phyloP scores from a whole-genome alignment of 2,888 invertebrate genomes.

The Iphiclides podalirius region DNA sequence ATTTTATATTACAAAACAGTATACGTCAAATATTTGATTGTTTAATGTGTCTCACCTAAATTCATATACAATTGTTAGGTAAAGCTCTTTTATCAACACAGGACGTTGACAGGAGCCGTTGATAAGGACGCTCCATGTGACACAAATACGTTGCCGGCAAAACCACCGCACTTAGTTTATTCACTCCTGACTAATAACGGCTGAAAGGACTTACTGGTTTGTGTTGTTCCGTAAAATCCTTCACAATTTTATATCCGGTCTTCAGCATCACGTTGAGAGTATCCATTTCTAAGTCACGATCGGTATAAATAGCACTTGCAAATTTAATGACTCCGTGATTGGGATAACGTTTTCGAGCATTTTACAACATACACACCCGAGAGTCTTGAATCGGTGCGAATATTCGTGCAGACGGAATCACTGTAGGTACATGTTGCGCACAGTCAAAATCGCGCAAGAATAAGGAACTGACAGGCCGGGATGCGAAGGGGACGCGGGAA shows the following conservation, averaged over 20 bases:
- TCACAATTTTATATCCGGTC: slow-evolving; percentile 70
- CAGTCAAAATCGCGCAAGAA: slow-evolving; percentile 55
- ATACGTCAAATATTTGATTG: no score
- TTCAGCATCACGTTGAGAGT: slow-evolving; percentile 65
- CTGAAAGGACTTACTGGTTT: slow-evolving; percentile 57
- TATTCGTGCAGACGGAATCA: no score
- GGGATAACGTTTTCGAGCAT: slow-evolving; percentile 1
- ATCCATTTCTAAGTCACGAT: slow-evolving; percentile 47
- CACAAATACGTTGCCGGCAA: slow-evolving; percentile 3
- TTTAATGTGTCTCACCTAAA: no score
- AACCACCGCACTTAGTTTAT: not conserved
- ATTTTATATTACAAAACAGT: no score
- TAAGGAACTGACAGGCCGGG: slow-evolving; percentile 66
- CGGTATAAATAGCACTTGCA: slow-evolving; percentile 3
- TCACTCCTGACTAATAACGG: slow-evolving; percentile 11
- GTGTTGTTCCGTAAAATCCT: slow-evolving; percentile 64
- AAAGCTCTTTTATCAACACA: slow-evolving; percentile 7
- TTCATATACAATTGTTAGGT: no score
- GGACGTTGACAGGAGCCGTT: slow-evolving; percentile 1
- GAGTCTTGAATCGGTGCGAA: not conserved
- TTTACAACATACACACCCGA: not conserved
- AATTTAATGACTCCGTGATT: not conserved
- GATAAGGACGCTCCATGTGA: slow-evolving; percentile 12
- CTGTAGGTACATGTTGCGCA: slow-evolving; percentile 60
- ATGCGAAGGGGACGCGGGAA: slow-evolving; percentile 65